Base-by-base conservation (phyloP, 2,888 invertebrate species). In the Xestia xanthographa region DNA sequence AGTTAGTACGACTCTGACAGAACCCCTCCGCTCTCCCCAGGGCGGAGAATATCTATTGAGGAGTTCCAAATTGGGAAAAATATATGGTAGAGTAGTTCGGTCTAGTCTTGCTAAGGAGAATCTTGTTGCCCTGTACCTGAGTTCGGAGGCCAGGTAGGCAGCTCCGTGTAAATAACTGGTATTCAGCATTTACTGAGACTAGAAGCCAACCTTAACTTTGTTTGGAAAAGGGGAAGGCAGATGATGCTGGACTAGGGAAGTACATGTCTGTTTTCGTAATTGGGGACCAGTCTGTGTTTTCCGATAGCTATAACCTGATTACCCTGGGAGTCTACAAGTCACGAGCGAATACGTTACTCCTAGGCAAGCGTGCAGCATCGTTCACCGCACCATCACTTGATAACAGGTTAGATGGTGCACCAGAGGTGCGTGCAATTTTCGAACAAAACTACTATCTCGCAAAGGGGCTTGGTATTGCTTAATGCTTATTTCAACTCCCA, bases 311-410 rank as follows among this genome's bases (percentile, higher is more conserved):
- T 79, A 48, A 58, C 45, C 66, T 68, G 68, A 41, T 26, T 82
- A 48, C 63, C 41, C 66, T 66, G 68, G 58, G 58, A 43, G 53
- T 66, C 77, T 73, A 71, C 38, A 71, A 66, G 48, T 62, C 62
- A 41, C 29, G 60, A 66, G 75, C 66, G 53, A 58, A 69, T 50
- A 74, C 72, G 12, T 50, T 79, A 67, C 82, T 79, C 20, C 83
- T 79, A 79, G 79, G 82, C 48, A 79, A 82, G 63, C 82, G 62
- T 14, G 34, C 48, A n/a, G 0, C 34, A 26, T 56, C 62, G 26
- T 20, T 63, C 6, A 65, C 34, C 20, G 8, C 48, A n/a, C 17
- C 79, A 67, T 56, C 82, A 41, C 29, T 62, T 45, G n/a, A 45
- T 9, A 20, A 50, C 60, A 66, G 82, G 77, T 66, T 45, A 79